phyloP scores from a whole-genome alignment of 2,888 invertebrate species.

The Prosapia bicincta region DNA sequence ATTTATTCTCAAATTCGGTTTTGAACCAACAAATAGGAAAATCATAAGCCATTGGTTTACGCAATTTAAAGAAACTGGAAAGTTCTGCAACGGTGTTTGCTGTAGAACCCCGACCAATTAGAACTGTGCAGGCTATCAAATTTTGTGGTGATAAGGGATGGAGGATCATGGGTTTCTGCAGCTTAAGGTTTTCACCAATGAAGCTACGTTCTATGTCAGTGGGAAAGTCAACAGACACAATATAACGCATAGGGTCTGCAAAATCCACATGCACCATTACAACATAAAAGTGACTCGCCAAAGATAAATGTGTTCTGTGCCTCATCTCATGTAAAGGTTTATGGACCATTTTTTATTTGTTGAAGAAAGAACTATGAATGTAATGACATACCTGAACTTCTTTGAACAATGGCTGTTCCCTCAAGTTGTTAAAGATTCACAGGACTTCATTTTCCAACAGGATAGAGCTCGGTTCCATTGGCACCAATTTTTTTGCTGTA shows the following conservation, averaged over 20 bases:
- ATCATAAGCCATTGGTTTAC: constrained; percentile 16
- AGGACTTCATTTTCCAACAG: no score
- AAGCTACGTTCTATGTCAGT: no score
- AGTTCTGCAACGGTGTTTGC: constrained; percentile 17
- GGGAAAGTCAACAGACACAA: constrained; percentile 12
- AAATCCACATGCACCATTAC: background rate
- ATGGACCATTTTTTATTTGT: background rate
- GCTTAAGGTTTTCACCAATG: constrained; percentile 7
- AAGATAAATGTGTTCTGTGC: no score
- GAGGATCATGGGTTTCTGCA: background rate
- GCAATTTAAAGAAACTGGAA: constrained; percentile 19
- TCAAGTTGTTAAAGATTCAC: background rate
- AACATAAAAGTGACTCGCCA: constrained; percentile 2
- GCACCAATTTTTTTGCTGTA: no score
- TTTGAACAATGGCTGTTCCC: no score
- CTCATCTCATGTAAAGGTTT: background rate
- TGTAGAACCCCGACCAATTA: background rate
- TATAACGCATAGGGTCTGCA: background rate
- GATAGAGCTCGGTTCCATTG: no score
- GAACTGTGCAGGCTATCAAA: background rate
- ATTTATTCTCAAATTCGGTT: constrained; percentile 7
- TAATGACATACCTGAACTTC: background rate
- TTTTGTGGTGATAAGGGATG: background rate
- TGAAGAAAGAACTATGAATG: constrained; percentile 6
- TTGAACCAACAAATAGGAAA: constrained; percentile 17